These are phyloP conservation scores for Mastigias papua DNA, from an alignment of 30 jellyfish, hydroid and myxozoan genomes.

Conservation along the genomic window DNA sequence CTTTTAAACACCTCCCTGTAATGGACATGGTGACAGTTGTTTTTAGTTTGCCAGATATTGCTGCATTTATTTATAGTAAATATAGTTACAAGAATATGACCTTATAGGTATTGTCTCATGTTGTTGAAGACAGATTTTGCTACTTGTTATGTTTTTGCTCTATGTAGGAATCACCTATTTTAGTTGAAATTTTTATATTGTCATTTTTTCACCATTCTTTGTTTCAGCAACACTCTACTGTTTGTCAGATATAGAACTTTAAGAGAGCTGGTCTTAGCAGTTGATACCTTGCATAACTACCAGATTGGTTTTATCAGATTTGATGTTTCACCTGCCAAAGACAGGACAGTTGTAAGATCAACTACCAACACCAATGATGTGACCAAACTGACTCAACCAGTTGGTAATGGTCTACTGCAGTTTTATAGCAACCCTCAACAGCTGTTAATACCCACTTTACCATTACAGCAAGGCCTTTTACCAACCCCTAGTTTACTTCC, in stretches of 20 bases:
- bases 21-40: no score
- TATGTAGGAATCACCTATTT: no score
- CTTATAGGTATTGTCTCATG: no score
- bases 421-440: neutral
- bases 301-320: constrained; percentile 19
- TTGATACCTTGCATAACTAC: neutral
- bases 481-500: constrained; percentile 10
- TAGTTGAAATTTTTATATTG: neutral
- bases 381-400: neutral
- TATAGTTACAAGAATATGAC: no score
- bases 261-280: constrained; percentile 1
- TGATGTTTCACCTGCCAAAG: constrained; percentile 35
- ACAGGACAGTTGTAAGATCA: neutral
- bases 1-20: no score
- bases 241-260: constrained; percentile 44
- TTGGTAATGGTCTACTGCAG: neutral
- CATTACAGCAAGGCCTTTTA: constrained; percentile 7
- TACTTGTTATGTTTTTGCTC: no score
- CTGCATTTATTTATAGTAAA: no score
- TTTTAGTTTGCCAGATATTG: no score
- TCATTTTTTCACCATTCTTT: neutral
- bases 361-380: neutral
- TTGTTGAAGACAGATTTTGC: no score
- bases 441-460: neutral
- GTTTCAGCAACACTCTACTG: constrained; percentile 26